Conservation (phyloP, 1,140 invertebrate genomes). For the Eubasilissa regina region DNA sequence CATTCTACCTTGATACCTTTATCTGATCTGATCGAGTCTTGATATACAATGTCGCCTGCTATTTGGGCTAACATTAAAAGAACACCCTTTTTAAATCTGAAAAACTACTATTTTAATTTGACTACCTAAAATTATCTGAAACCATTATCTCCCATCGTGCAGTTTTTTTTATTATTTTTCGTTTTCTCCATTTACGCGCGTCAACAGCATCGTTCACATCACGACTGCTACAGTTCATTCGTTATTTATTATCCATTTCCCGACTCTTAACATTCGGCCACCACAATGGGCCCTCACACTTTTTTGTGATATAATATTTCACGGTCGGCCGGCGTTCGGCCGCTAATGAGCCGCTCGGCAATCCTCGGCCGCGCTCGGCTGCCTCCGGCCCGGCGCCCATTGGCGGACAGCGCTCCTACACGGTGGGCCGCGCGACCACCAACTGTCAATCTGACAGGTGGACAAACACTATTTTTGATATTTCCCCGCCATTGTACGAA, state of each 20-base stretch:
- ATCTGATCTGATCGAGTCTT: too few relatives aligned
- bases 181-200: not conserved
- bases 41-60: too few relatives aligned
- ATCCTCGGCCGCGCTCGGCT: constrained; percentile 7
- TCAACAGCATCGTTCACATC: not conserved
- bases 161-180: too few relatives aligned
- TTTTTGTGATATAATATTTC: constrained; percentile 39
- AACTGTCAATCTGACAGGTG: constrained; percentile 32
- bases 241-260: constrained; percentile 4
- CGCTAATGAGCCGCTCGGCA: constrained; percentile 25
- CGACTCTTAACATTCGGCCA: not conserved
- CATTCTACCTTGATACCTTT: too few relatives aligned
- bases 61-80: too few relatives aligned
- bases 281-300: constrained; percentile 18
- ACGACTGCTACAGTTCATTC: not conserved
- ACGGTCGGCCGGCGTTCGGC: not conserved
- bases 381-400: not conserved
- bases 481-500: constrained; percentile 19
- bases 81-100: too few relatives aligned
- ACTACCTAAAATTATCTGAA: too few relatives aligned
- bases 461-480: constrained; percentile 22
- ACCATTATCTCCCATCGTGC: not conserved
- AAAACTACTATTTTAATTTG: too few relatives aligned
- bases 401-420: not conserved
- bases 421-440: constrained; percentile 15